Evolutionary conservation across 2,888 invertebrate genomes (phyloP), one percentile per base, ranked within the genome.

Genomic region (Rotaria sp.): DNA sequence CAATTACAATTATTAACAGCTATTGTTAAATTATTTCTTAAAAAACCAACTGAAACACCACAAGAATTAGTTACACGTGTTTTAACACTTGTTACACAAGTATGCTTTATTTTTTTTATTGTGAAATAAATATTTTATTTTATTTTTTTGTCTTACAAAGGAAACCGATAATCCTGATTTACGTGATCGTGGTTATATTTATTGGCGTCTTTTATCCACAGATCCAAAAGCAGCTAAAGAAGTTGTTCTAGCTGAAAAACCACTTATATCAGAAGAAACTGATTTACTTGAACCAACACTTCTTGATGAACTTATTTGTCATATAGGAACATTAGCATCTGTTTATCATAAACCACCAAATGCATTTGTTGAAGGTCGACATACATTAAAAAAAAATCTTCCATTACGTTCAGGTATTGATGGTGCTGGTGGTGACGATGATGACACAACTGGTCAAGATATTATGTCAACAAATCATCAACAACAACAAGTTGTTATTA

Each of bases 161-260:
- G 95, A 94, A 88, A 97, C 97, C 13, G 99, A 99, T 91, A 99
- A 99, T 92, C 99, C 99, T 0, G 99, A 99, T 91, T 93, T 99
- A 67, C 93, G 99, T 87, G 99, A 99, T 91, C 94, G 99, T 88
- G 99, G 99, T 84, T 99, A 98, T 92, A 99, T 99, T 90, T 99
- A 99, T 92, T 99, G 99, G 99, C 94, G 99, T 84, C 93, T 99
- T 86, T 93, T 99, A 55, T 98, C 97, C 57, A 99, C 99, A 0
- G 99, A 99, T 92, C 99, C 99, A 0, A 97, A 96, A 11, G 99
- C 99, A 0, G 99, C 99, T 41, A 99, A 99, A 91, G 97, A 99
- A 91, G 98, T 99, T 57, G 98, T 99, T 1, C 92, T 99, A 84
- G 98, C 99, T 0, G 99, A 99, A 91, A 99, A 99, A 90, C 99